phyloP scores from a whole-genome alignment of 2,797 vertebrate species.

The Hydrolagus colliei region DNA sequence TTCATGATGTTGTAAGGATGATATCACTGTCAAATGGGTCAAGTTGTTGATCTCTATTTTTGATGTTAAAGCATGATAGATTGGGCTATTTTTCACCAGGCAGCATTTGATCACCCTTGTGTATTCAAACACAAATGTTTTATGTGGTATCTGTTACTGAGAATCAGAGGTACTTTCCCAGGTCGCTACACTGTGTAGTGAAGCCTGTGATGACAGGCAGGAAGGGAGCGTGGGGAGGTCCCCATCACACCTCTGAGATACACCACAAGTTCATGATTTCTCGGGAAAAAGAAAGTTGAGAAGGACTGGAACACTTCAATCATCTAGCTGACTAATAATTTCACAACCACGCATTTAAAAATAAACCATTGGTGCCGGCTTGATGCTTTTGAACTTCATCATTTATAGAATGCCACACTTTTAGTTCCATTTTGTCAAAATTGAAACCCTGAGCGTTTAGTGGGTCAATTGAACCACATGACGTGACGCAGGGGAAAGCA shows the following conservation, averaged over 20 bases:
- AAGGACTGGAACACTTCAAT: neutral
- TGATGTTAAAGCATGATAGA: neutral
- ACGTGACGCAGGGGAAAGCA: too few species aligned
- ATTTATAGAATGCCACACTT: neutral
- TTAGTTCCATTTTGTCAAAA: neutral
- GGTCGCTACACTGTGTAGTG: neutral
- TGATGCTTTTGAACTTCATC: neutral
- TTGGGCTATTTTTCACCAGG: neutral
- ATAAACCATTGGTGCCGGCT: too few species aligned
- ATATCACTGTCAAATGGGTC: neutral
- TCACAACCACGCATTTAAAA: neutral
- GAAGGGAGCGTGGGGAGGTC: neutral
- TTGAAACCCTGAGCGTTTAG: too few species aligned
- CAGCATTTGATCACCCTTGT: neutral
- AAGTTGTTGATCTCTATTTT: neutral
- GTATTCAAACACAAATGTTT: constrained; percentile 1
- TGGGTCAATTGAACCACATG: too few species aligned
- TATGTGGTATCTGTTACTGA: neutral
- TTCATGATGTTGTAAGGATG: too few species aligned
- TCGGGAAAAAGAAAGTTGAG: neutral
- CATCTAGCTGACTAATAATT: neutral
- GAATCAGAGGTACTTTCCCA: constrained; percentile 16
- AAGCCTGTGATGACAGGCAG: neutral
- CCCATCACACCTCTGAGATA: neutral
- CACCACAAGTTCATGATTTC: neutral